Evolutionary conservation across 2,797 vertebrate genomes (phyloP), one percentile per base, ranked within the genome.

Genomic region (Diceros bicornis): DNA sequence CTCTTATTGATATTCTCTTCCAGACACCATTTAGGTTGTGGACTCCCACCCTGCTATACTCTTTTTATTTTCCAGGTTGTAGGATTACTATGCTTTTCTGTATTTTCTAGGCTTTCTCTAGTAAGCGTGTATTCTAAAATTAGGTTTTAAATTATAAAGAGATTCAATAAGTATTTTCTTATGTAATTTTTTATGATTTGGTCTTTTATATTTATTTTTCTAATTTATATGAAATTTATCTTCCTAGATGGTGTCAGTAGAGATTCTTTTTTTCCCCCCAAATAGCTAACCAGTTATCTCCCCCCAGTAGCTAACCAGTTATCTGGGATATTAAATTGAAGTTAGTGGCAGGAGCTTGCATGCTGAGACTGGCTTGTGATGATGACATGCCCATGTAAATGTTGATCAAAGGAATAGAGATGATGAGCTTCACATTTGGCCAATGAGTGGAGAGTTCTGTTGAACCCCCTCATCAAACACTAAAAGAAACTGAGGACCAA

Each of bases 31-130:
- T 92, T 94, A 86, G 11, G 52, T 87, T 90, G 11, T 95, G 34
- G 41, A 75, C 91, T 93, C 7, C 71, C 82, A 64, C 6, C 5
- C 4, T 93, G 23, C 29, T 61, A 20, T 7, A 18, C 21, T 92
- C 2, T 88, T 6, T 66, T 34, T n/a, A 66, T 86, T 41, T 61
- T 87, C 10, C 25, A 94, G n/a, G 13, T 69, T 44, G 0, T 78
- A 72, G 47, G 71, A 78, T 44, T 79, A 59, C n/a, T 87, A 10
- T 23, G 44, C 13, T 59, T 93, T 95, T 93, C 77, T 88, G 12
- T 89, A 44, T 96, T 92, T 85, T 87, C 17, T 95, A 78, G 34
- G 7, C 77, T 96, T 90, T 96, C 34, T 78, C 69, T 92, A 83
- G 41, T 94, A 47, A 89, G 62, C 32, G 32, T 86, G 2, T 50